Evolutionary conservation across 53 echinoderm and acorn worm species (phyloP), one percentile per base, ranked within the genome.

Genomic region (Apostichopus leukothele): DNA sequence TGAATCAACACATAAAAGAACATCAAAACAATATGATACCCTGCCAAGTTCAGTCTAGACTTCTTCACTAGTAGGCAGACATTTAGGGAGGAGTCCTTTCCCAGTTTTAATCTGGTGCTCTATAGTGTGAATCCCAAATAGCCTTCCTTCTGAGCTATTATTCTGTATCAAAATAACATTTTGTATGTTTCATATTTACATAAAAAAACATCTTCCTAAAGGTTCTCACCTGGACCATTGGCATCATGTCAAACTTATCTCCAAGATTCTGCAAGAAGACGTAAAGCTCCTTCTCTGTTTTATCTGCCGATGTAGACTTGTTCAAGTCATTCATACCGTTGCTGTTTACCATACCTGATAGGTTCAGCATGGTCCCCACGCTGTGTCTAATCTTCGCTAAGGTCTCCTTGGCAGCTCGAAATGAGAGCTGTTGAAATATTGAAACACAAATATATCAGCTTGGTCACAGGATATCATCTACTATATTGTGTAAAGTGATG

Each of bases 361-460:
- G 22, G 51, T 75, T 83, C 78, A 90, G 84, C 79, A 88, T 75
- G 51, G 87, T 74, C 0, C 90, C 90, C 75, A 79, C 89, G 53
- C 83, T 75, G 84, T 92, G 88, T 76, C 89, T 93, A n/a, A 96
- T 92, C 21, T 92, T 90, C 18, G 90, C 87, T 53, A 96, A 61
- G 26, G 93, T 91, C 59, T 88, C 93, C 88, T 92, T 91, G 23
- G 92, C 91, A 25, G 94, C 92, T 85, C 94, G 90, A 76, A 96
- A 96, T n/a, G 96, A 90, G 84, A 96, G 91, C 96, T 96, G 89
- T 16, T 78, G 53, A 75, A 27, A 71, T 71, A 76, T 26, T 13
- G 0, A 76, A 5, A 52, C 12, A 76, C 77, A 25, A 9, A 14
- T 7, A 5, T 3, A 50, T 76, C 1, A 2, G 77, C 71, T 18